Percentiles rank a stretch among this genome's conserved stretches.
Evolutionary conservation across 2,797 vertebrate genomes (phyloP).

Genomic region (Cuniculus paca): DNA sequence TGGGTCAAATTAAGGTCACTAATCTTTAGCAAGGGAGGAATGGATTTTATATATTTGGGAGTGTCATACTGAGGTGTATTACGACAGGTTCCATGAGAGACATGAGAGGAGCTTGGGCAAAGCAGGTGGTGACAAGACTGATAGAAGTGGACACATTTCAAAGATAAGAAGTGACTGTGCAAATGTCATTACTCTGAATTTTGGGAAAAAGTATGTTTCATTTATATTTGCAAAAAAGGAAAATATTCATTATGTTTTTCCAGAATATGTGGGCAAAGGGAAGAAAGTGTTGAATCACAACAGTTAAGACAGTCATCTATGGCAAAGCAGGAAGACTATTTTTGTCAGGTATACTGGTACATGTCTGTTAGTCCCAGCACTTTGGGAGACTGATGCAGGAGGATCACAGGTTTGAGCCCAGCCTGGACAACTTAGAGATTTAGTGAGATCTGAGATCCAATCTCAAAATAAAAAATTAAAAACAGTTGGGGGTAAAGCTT

Average conservation of each 20-base stretch:
- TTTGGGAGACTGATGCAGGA: not conserved
- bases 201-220: not conserved
- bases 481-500: not conserved
- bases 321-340: not conserved
- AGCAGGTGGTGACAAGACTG: not conserved
- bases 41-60: not conserved
- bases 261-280: not conserved
- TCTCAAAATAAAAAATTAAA: not conserved
- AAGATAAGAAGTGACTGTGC: not conserved
- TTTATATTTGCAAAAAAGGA: slow-evolving; percentile 54
- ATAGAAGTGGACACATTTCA: not conserved
- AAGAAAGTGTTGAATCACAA: not conserved
- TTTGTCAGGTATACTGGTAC: not conserved
- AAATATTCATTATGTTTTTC: not conserved
- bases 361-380: not conserved
- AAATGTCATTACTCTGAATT: slow-evolving; percentile 2
- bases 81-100: not conserved
- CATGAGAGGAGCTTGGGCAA: not conserved
- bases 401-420: not conserved
- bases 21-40: not conserved
- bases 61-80: not conserved
- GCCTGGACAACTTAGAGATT: not conserved
- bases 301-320: not conserved
- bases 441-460: not conserved
- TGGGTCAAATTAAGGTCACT: not conserved